These are phyloP conservation scores for Pomacea maculata DNA, from an alignment of 1,140 invertebrate genomes.

Conservation along the genomic window DNA sequence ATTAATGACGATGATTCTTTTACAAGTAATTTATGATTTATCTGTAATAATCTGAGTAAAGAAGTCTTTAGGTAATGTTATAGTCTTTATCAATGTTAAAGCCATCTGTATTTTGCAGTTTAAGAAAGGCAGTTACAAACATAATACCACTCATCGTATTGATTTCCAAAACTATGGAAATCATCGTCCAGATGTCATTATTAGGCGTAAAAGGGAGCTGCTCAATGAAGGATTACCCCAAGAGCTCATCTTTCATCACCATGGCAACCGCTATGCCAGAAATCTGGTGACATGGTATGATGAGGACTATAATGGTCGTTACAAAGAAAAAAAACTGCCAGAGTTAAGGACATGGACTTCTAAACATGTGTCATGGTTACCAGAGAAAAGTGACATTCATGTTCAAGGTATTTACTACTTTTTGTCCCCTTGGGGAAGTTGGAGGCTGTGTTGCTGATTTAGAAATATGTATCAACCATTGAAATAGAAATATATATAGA, in stretches of 20 bases:
- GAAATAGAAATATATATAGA: neutral
- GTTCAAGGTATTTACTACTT: slow-evolving; percentile 45
- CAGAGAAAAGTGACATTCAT: slow-evolving; percentile 58
- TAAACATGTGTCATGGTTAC: slow-evolving; percentile 51
- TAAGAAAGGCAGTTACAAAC: slow-evolving; percentile 41
- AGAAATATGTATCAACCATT: neutral
- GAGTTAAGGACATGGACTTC: slow-evolving; percentile 52
- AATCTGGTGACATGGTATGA: slow-evolving; percentile 62
- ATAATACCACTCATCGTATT: slow-evolving; percentile 54
- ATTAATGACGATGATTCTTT: too few species aligned
- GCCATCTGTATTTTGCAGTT: slow-evolving; percentile 40
- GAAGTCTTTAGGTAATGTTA: too few species aligned
- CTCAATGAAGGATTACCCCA: slow-evolving; percentile 51
- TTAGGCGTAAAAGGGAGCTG: slow-evolving; percentile 47
- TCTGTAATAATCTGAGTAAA: too few species aligned
- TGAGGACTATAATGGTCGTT: slow-evolving; percentile 60
- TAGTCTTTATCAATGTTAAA: too few species aligned
- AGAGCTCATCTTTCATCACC: slow-evolving; percentile 46
- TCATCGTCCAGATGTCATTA: slow-evolving; percentile 48
- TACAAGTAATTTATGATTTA: too few species aligned
- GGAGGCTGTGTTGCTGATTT: slow-evolving; percentile 3
- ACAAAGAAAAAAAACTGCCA: slow-evolving; percentile 50
- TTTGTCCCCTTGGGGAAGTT: neutral
- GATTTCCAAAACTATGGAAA: slow-evolving; percentile 50
- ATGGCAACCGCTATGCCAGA: slow-evolving; percentile 54